Conservation (phyloP, 2,797 vertebrate species). For the Tarsius wallacei region DNA sequence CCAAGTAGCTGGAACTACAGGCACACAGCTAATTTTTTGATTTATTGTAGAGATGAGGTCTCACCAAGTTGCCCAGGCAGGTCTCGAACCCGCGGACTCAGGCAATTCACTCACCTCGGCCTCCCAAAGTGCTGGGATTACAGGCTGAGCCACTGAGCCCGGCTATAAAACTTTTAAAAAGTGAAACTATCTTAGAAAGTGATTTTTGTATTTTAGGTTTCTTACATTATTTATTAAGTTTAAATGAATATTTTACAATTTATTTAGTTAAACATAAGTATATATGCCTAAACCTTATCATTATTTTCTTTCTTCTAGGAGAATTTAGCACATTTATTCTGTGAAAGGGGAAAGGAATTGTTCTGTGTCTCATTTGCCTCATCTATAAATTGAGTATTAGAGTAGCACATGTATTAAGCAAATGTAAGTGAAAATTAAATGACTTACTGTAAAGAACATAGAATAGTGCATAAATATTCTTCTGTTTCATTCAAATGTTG, state of each 20-base stretch:
- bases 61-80: no score
- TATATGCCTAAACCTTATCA: not conserved
- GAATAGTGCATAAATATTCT: not conserved
- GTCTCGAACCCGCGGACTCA: no score
- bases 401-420: not conserved
- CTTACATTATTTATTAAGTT: not conserved
- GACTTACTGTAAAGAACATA: not conserved
- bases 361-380: not conserved
- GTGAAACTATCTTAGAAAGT: not conserved
- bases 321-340: not conserved
- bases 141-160: no score
- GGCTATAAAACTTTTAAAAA: not conserved
- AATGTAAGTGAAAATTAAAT: slow-evolving; percentile 5
- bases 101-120: no score
- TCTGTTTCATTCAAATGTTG: no score
- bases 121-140: no score
- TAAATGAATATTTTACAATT: not conserved
- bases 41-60: no score
- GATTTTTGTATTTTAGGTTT: not conserved
- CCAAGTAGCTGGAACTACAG: no score
- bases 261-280: not conserved
- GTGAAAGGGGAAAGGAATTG: not conserved
- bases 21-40: no score
- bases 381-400: not conserved
- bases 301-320: not conserved